phyloP scores from a whole-genome alignment of 2,888 invertebrate species.

The Nebria salina region DNA sequence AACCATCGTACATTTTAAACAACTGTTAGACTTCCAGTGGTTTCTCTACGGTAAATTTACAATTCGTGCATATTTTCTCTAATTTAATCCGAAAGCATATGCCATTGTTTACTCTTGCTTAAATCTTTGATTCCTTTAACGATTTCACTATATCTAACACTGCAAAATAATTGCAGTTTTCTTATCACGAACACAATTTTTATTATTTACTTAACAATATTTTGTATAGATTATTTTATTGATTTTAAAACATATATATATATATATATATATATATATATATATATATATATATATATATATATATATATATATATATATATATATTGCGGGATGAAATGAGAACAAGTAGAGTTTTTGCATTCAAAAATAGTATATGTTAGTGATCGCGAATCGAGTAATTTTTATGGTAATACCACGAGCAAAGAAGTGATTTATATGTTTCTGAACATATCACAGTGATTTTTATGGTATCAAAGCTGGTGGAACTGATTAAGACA shows the following conservation, averaged over 20 bases:
- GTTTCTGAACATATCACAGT: background rate
- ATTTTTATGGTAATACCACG: background rate
- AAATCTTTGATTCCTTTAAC: background rate
- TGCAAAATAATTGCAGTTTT: background rate
- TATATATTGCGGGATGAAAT: too few species aligned
- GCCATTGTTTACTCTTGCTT: background rate
- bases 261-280: too few species aligned
- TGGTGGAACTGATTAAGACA: background rate
- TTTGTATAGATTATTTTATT: too few species aligned
- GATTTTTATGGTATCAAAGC: background rate
- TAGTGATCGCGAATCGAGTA: background rate
- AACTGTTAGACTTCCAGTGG: constrained; percentile 27
- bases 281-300: too few species aligned
- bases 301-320: too few species aligned
- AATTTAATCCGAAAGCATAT: background rate
- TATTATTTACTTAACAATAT: too few species aligned
- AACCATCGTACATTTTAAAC: constrained; percentile 36
- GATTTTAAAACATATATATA: too few species aligned
- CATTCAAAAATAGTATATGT: background rate
- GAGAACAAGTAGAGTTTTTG: background rate
- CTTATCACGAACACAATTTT: background rate
- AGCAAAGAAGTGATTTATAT: background rate
- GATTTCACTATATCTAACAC: background rate
- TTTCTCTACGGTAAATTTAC: background rate
- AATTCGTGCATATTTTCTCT: background rate